These are phyloP conservation scores for Ctena decussata DNA, from an alignment of 2,888 invertebrate genomes.

Conservation along the genomic window DNA sequence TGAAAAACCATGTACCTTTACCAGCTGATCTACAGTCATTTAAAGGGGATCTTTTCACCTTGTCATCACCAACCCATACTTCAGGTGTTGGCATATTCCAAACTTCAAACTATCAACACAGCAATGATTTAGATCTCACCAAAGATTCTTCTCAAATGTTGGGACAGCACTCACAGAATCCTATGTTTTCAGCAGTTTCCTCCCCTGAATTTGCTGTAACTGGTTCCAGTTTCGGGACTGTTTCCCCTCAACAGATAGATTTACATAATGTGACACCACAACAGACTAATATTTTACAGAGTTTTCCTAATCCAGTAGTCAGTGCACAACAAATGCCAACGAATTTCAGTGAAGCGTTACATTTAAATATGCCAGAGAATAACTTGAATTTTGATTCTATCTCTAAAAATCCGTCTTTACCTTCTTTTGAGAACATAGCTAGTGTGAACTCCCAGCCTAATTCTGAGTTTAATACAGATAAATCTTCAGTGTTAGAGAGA, in stretches of 20 bases:
- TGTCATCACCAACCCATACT: neutral
- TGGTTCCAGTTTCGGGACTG: neutral
- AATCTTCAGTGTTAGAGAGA: conserved; percentile 53
- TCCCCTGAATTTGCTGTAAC: conserved; percentile 7
- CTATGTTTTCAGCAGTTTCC: conserved; percentile 5
- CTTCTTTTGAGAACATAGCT: conserved; percentile 38
- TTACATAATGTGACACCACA: neutral
- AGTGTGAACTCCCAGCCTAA: conserved; percentile 26
- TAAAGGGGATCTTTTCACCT: conserved; percentile 41
- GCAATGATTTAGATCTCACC: neutral
- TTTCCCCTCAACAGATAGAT: neutral
- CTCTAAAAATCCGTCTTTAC: conserved; percentile 6
- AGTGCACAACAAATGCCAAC: conserved; percentile 8
- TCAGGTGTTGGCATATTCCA: neutral
- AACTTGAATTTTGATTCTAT: neutral
- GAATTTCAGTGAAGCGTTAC: conserved; percentile 15
- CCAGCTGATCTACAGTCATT: conserved; percentile 45
- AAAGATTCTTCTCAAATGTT: neutral
- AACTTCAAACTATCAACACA: neutral
- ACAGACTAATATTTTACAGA: conserved; percentile 16
- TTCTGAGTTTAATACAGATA: conserved; percentile 40
- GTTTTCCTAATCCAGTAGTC: conserved; percentile 7
- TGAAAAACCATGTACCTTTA: conserved; percentile 10
- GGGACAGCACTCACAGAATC: neutral
- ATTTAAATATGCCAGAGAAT: conserved; percentile 21